A percentile compares a stretch with the other conserved stretches of the same genome.
Evolutionary conservation across 2,113 vertebrate species (phyloP).

Genomic region (Hylia prasina): DNA sequence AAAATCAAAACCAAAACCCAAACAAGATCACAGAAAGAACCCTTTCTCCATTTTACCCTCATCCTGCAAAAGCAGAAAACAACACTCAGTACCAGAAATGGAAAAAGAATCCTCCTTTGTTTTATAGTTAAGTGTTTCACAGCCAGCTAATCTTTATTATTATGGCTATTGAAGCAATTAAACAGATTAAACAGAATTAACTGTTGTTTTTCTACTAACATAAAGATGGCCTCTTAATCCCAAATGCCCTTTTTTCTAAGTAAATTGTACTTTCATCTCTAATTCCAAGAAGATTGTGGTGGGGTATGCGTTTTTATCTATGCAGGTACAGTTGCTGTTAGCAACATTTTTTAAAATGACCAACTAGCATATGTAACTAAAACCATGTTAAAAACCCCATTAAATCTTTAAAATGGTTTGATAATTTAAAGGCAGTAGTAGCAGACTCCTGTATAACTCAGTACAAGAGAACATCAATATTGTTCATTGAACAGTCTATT

Average conservation of each 20-base stretch:
- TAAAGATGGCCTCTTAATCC: conserved; percentile 48
- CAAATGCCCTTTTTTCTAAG: neutral
- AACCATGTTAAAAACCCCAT: conserved; percentile 5
- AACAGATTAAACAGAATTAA: conserved; percentile 35
- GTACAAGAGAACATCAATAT: conserved; percentile 68
- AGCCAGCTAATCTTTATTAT: conserved; percentile 55
- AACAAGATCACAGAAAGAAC: neutral
- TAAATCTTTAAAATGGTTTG: conserved; percentile 63
- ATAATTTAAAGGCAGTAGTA: conserved; percentile 59
- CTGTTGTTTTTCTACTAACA: conserved; percentile 32
- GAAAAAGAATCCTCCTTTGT: neutral
- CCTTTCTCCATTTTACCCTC: neutral
- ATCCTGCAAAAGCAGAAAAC: neutral
- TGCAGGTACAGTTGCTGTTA: neutral
- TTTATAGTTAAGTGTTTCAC: conserved; percentile 39
- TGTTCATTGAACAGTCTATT: conserved; percentile 71
- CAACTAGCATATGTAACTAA: conserved; percentile 18
- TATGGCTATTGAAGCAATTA: conserved; percentile 38
- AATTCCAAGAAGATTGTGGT: neutral
- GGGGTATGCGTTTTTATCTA: neutral
- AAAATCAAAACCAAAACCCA: neutral
- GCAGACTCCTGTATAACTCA: conserved; percentile 58
- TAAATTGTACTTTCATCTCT: neutral
- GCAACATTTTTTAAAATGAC: conserved; percentile 13
- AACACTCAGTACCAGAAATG: neutral